Conservation (phyloP, 2,888 invertebrate species). For the Mactromeris polynyma region DNA sequence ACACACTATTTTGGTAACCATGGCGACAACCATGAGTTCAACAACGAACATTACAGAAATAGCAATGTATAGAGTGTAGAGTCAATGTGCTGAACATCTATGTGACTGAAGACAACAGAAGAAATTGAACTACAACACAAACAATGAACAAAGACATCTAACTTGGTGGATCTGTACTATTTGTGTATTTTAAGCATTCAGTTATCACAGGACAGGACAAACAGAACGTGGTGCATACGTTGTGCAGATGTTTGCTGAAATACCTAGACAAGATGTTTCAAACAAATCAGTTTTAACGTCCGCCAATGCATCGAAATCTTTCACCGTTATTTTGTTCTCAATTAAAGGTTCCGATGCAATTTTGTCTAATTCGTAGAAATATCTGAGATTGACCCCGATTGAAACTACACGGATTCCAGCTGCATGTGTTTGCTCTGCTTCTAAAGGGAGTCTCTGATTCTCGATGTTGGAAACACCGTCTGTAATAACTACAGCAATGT, state of each 20-base stretch:
- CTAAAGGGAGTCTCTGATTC: slow-evolving; percentile 67
- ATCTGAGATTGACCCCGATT: slow-evolving; percentile 73
- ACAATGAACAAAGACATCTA: neutral
- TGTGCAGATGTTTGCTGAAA: neutral
- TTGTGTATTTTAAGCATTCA: neutral
- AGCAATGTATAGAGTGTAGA: neutral
- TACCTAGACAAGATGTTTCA: slow-evolving; percentile 61
- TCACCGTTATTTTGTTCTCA: slow-evolving; percentile 69
- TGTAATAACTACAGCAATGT: slow-evolving; percentile 79
- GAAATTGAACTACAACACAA: neutral
- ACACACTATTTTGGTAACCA: no score
- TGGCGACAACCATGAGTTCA: no score
- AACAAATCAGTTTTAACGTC: slow-evolving; percentile 58
- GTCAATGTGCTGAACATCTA: neutral
- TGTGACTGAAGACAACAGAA: neutral
- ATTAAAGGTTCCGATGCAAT: slow-evolving; percentile 71
- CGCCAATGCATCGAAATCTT: slow-evolving; percentile 69
- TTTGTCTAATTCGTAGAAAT: slow-evolving; percentile 69
- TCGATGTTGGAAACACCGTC: slow-evolving; percentile 81
- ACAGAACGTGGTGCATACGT: neutral
- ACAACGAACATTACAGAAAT: no score
- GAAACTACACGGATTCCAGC: slow-evolving; percentile 72
- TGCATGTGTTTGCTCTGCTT: slow-evolving; percentile 63
- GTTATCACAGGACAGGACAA: neutral
- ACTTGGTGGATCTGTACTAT: neutral